phyloP scores from a whole-genome alignment of 1,140 invertebrate genomes.

The Megathymus violae region DNA sequence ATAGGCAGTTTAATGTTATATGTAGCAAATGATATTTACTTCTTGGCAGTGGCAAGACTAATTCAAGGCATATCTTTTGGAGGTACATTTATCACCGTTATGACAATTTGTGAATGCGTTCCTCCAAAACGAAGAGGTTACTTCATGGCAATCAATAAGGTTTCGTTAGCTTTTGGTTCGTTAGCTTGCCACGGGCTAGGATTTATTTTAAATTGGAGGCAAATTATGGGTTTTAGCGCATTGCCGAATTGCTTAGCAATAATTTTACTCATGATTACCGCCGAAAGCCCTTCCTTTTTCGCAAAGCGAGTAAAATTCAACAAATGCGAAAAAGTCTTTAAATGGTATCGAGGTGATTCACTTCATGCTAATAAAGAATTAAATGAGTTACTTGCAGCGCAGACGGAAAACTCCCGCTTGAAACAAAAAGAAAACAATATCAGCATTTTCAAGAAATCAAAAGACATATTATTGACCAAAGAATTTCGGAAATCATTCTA shows the following conservation, averaged over 20 bases:
- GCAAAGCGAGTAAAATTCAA: constrained; percentile 47
- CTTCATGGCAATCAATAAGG: constrained; percentile 48
- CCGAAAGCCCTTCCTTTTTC: constrained; percentile 54
- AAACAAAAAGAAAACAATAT: constrained; percentile 14
- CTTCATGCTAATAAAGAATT: constrained; percentile 35
- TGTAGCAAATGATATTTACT: constrained; percentile 7
- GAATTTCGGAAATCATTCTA: constrained; percentile 50
- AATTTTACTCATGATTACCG: constrained; percentile 44
- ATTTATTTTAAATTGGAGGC: constrained; percentile 46
- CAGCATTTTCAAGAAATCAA: background rate
- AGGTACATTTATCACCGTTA: background rate
- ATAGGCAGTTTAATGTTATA: constrained; percentile 34
- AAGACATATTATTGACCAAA: constrained; percentile 19
- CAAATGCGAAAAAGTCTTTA: constrained; percentile 35
- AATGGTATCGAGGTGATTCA: constrained; percentile 41
- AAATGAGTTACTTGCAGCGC: constrained; percentile 28
- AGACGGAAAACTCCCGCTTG: constrained; percentile 24
- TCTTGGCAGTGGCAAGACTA: constrained; percentile 6
- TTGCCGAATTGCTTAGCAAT: constrained; percentile 35
- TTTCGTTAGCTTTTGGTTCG: constrained; percentile 38
- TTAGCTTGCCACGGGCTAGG: constrained; percentile 44
- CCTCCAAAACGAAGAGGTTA: constrained; percentile 47
- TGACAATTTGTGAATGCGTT: constrained; percentile 10
- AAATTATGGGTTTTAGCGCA: constrained; percentile 41
- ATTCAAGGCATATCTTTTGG: constrained; percentile 9